Base-by-base conservation (phyloP, 2,797 vertebrate genomes). In the Sebastes aleutianus region DNA sequence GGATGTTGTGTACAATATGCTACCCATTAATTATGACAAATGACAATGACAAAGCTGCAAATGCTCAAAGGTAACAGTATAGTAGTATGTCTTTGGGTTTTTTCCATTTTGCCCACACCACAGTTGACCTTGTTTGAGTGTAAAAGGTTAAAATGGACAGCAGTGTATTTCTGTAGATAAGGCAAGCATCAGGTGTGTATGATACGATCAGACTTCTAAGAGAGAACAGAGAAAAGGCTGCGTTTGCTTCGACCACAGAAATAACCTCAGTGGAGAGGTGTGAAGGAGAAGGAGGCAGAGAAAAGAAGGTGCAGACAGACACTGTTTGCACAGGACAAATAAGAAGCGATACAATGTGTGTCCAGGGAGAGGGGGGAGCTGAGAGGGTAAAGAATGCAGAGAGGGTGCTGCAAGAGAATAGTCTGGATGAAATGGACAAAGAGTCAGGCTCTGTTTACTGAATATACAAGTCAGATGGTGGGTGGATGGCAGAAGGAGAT, bases 291-390 rank as follows among this genome's bases (percentile, higher is more conserved):
- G 65, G 31, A 73, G 24, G 57, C 47, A 39, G 16, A 70, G 66
- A 72, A 34, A 68, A 64, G 54, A 82, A 57, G 27, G 34, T 68
- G 54, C 79, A 80, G 71, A 84, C 76, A 79, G 61, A 80, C 9
- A 20, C 4, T 69, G 80, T 89, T 87, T 89, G 79, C 66, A 68
- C 56, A 65, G 36, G 59, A 74, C 70, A 89, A 87, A 90, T 83
- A 84, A 56, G 59, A 81, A 76, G 57, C 3, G 1, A 50, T 67
- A 57, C 74, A 62, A 26, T 84, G 61, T 68, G 68, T 82, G 71
- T 73, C 53, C 29, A 32, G 22, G 26, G 64, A 70, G 34, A 76
- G n/a, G 36, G 58, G 62, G 63, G 3, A 62, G 53, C 70, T 32
- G 70, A 66, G 36, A 56, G 26, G 22, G 8, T 27, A 65, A 50